Conservation (phyloP, 2,113 vertebrate species). For the Corynorhinus townsendii region DNA sequence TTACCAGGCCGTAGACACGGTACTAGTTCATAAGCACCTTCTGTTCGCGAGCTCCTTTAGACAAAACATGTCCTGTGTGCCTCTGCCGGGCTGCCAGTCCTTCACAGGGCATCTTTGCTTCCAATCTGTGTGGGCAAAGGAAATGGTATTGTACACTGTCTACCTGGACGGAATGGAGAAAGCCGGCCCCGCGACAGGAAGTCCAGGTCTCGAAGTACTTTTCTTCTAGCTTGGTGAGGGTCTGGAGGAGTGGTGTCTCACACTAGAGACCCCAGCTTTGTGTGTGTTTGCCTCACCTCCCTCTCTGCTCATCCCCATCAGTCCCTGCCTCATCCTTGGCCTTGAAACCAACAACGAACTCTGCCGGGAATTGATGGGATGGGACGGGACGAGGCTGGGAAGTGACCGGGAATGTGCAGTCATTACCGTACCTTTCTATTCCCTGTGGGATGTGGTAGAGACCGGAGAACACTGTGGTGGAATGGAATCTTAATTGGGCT, state of each 20-base stretch:
- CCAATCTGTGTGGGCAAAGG: neutral
- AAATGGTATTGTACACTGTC: neutral
- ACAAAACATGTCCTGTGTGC: neutral
- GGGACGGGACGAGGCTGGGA: neutral
- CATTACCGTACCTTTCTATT: neutral
- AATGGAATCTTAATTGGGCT: neutral
- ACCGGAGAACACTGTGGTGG: neutral
- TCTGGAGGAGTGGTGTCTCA: neutral
- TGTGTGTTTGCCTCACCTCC: neutral
- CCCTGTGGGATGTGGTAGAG: neutral
- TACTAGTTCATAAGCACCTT: neutral
- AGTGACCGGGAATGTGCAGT: neutral
- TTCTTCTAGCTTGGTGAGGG: neutral
- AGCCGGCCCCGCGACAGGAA: neutral
- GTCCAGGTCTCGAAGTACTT: neutral
- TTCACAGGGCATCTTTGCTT: neutral
- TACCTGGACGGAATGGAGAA: slow-evolving; percentile 11
- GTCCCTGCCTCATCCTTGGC: neutral
- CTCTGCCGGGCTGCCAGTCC: neutral
- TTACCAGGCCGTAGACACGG: fast-evolving
- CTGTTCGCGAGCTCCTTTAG: neutral
- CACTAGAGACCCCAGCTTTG: neutral
- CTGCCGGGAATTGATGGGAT: neutral
- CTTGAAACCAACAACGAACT: neutral
- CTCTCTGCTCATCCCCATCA: neutral